Conservation (phyloP, 1,140 invertebrate species). For the Euglossa dilemma region DNA sequence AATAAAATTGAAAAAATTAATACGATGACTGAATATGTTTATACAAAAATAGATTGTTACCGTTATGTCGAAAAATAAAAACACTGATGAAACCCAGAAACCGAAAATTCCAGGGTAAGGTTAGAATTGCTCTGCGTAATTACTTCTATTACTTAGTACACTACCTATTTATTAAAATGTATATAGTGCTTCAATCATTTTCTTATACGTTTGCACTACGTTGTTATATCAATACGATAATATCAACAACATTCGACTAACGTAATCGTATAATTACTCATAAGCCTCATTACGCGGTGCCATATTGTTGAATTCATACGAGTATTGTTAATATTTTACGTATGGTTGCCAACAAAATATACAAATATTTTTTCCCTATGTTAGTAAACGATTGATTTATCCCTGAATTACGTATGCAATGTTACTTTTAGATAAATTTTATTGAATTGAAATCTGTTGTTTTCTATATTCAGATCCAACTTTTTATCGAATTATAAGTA, state of each 20-base stretch:
- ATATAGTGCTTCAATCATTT: constrained; percentile 7
- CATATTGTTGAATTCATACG: constrained; percentile 48
- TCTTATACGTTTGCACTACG: not conserved
- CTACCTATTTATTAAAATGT: constrained; percentile 3
- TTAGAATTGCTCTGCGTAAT: constrained; percentile 4
- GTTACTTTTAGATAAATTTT: constrained; percentile 9
- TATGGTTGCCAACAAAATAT: constrained; percentile 12
- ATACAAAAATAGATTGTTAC: constrained; percentile 16
- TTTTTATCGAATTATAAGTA: not conserved
- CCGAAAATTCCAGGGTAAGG: constrained; percentile 2
- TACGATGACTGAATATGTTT: not conserved
- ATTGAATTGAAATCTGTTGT: not conserved
- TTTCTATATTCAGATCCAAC: not conserved
- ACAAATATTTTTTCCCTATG: not conserved
- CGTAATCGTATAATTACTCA: not conserved
- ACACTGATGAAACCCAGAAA: not conserved
- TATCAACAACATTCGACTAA: constrained; percentile 16
- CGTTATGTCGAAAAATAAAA: constrained; percentile 11
- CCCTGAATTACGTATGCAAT: not conserved
- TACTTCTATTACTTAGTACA: not conserved
- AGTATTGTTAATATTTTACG: constrained; percentile 20
- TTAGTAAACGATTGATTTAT: not conserved
- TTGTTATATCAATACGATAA: constrained; percentile 14
- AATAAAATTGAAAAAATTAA: not conserved
- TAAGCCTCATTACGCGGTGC: constrained; percentile 2